Base-by-base conservation (phyloP, 2,113 vertebrate genomes). In the Microcebus tavaratra region DNA sequence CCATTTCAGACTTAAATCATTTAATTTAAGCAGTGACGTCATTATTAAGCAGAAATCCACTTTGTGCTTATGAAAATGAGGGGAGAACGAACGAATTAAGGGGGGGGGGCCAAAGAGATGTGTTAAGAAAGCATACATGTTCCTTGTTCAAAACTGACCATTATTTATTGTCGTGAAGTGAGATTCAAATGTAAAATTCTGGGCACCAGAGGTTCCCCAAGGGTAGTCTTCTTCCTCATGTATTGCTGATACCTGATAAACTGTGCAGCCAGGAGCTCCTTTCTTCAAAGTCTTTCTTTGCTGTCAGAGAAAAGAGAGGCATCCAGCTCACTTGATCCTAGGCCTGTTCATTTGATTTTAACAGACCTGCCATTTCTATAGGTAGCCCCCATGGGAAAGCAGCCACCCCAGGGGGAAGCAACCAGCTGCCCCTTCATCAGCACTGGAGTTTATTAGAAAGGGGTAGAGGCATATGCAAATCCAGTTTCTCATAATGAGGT, bases 161-260 rank as follows among this genome's bases (percentile, higher is more conserved):
- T 93, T 89, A 50, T n/a, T 95, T 42, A 42, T 65, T 65, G 25
- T 80, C 50, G 34, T 15, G 12, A 85, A 65, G 36, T 68, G 25
- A 70, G 2, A 36, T 84, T 92, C 11, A 68, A 59, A 90, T 36
- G 67, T 72, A 88, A 92, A 95, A 93, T 90, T 83, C 42, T 48
- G 39, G 82, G 21, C 50, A 39, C 10, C 39, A 85, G 61, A 95
- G 6, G 88, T 95, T 82, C 36, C 27, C 59, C 50, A 55, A 39
- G 81, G 57, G 25, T 50, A 65, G 20, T 53, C 23, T 20, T 50
- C 23, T 10, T 53, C 57, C 63, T 96, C 23, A 34, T 94, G 63
- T 23, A 45, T 45, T 50, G 27, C 45, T 21, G 23, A 55, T 45
- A 36, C 25, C 31, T 39, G 57, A 72, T 7, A 8, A 73, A 50